These are phyloP conservation scores for Tupaia tana DNA, from an alignment of 2,113 vertebrate genomes.

Conservation along the genomic window DNA sequence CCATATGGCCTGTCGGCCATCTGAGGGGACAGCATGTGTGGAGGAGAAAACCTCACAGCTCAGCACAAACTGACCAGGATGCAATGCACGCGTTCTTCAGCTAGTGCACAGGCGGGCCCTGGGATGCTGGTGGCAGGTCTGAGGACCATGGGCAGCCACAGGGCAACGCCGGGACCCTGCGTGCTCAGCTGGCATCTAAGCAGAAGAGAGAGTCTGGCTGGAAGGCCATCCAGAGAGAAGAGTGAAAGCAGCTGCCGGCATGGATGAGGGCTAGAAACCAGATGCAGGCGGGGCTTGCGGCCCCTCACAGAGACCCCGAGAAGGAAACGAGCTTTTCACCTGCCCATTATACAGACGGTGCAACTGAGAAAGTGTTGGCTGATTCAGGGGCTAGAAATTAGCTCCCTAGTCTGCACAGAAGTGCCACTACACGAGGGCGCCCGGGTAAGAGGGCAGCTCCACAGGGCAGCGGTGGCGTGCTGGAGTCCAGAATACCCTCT, in stretches of 20 bases:
- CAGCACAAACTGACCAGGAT: neutral
- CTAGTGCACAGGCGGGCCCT: no score
- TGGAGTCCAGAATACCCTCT: neutral
- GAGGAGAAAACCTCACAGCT: neutral
- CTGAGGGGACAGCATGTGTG: neutral
- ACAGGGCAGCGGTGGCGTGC: neutral
- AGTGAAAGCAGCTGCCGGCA: accelerated
- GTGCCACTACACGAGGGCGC: no score
- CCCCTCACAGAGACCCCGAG: neutral
- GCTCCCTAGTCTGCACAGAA: neutral
- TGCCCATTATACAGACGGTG: neutral
- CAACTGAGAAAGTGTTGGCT: neutral
- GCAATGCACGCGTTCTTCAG: neutral
- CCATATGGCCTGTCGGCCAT: neutral
- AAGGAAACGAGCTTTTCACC: neutral
- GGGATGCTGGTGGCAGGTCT: neutral
- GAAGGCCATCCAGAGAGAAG: neutral
- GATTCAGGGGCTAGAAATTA: neutral
- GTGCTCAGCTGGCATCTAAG: neutral
- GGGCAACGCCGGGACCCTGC: neutral
- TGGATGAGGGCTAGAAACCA: neutral
- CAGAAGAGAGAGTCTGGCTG: neutral
- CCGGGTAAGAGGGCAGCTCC: neutral
- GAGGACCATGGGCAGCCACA: neutral
- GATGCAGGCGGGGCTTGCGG: no score